Conservation (phyloP, 2,888 invertebrate genomes). For the Diploptera punctata region DNA sequence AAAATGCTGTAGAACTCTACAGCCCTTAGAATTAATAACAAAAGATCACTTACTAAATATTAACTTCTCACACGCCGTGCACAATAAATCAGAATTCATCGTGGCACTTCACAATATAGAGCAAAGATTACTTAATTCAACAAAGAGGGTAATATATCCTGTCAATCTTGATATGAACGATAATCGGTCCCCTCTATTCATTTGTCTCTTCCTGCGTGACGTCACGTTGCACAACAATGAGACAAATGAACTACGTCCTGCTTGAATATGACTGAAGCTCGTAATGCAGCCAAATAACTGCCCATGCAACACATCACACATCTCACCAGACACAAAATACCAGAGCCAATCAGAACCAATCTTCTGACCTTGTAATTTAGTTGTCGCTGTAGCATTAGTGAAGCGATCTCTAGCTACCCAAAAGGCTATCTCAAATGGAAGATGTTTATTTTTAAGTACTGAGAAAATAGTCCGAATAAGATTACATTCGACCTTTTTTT, state of each 20-base stretch:
- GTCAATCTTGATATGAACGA: constrained; percentile 22
- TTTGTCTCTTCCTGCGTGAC: constrained; percentile 14
- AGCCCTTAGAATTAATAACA: too few species aligned
- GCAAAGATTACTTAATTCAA: constrained; percentile 7
- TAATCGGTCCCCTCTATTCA: constrained; percentile 14
- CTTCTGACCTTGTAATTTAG: constrained; percentile 37
- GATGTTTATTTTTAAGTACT: not conserved
- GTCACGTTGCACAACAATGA: constrained; percentile 23
- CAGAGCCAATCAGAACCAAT: constrained; percentile 41
- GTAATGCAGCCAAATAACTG: constrained; percentile 5
- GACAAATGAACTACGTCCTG: constrained; percentile 31
- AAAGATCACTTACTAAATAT: not conserved
- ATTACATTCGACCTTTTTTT: not conserved
- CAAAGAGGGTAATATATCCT: constrained; percentile 15
- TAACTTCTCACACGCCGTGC: not conserved
- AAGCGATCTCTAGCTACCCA: not conserved
- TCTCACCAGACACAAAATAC: constrained; percentile 30
- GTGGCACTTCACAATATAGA: not conserved
- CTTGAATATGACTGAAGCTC: not conserved
- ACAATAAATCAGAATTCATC: not conserved
- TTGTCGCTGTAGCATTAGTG: not conserved
- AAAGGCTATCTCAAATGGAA: not conserved
- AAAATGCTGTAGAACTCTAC: too few species aligned
- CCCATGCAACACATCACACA: not conserved
- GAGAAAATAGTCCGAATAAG: not conserved